Base-by-base conservation (phyloP, 2,888 invertebrate species). In the Dusona sp. region DNA sequence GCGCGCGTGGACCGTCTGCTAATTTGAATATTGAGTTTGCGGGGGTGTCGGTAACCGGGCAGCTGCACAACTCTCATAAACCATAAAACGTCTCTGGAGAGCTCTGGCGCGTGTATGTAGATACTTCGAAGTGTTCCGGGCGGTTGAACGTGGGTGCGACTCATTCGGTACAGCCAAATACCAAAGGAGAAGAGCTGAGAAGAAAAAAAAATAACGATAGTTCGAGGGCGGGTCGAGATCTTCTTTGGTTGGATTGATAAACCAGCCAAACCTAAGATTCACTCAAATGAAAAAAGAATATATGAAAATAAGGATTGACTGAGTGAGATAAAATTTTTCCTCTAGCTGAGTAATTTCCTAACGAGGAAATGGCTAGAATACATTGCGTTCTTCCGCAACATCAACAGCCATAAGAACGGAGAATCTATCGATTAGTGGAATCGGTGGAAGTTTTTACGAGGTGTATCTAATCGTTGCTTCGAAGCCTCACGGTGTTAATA, bases 11-110 rank as follows among this genome's bases (percentile, higher is more conserved):
- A 89, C 87, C 88, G 91, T 89, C 89, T 88, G 91, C 91, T 93
- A 91, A 93, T 93, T 94, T 94, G 93, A 94, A 94, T 94, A 93
- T 92, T 92, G 92, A 92, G 91, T 91, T 88, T 93, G 93, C 93
- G 93, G 92, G 93, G 93, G 93, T 93, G 93, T 93, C 88, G 90
- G 91, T 90, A 92, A 91, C 91, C 91, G 91, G 91, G 91, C 92
- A 93, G 93, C 92, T 92, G 92, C 92, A 91, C 90, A 84, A 90
- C 90, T 90, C 92, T 90, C 92, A 92, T 92, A 92, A 92, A 92
- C 90, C 92, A 92, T 93, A 92, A 93, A 93, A 92, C 92, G 91
- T 93, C 91, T 89, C 90, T 90, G 88, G 90, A 83, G 72, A 74
- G 83, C 80, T 86, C 78, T 75, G 85, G 84, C 86, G 88, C 78